Percentiles rank a stretch among this genome's conserved stretches.
Evolutionary conservation across 2,797 vertebrate species (phyloP).

Genomic region (Sebastes paucispinis): DNA sequence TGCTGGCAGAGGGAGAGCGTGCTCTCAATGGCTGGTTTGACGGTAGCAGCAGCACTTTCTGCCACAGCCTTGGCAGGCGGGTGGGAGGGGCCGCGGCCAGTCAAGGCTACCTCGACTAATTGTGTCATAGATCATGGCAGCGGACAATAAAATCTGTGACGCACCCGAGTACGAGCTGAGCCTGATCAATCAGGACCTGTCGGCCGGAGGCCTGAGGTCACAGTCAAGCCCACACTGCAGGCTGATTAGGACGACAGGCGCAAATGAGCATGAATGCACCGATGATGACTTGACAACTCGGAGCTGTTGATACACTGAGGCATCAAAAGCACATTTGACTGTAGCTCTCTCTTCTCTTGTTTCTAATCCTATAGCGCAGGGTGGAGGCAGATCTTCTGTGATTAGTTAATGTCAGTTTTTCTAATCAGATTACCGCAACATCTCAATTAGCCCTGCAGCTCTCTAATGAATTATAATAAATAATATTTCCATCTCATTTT

Average conservation of each 20-base stretch:
- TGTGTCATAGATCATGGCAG: conserved; percentile 69
- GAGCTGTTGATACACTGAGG: conserved; percentile 5
- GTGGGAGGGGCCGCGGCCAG: conserved; percentile 50
- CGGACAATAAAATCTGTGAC: conserved; percentile 66
- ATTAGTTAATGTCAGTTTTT: not conserved
- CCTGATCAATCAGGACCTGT: conserved; percentile 62
- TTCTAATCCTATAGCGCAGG: not conserved
- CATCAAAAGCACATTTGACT: conserved; percentile 9
- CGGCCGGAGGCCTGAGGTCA: conserved; percentile 55
- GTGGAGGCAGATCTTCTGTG: not conserved
- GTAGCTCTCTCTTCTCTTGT: not conserved
- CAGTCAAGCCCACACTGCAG: conserved; percentile 23
- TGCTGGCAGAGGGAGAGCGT: conserved; percentile 59
- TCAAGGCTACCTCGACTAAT: conserved; percentile 66
- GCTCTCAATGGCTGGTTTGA: conserved; percentile 56
- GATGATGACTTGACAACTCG: conserved; percentile 20
- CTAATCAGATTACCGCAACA: not conserved
- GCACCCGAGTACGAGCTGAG: conserved; percentile 38
- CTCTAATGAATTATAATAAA: not conserved
- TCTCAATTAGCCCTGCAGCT: not conserved
- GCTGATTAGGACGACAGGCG: conserved; percentile 41
- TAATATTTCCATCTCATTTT: not conserved
- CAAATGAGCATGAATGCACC: conserved; percentile 42
- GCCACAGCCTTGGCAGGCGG: conserved; percentile 60
- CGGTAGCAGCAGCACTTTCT: conserved; percentile 50